These are phyloP conservation scores for Cladorhizidae sp. DNA, from an alignment of 37 sponge, comb jelly and placozoan genomes.

Conservation along the genomic window DNA sequence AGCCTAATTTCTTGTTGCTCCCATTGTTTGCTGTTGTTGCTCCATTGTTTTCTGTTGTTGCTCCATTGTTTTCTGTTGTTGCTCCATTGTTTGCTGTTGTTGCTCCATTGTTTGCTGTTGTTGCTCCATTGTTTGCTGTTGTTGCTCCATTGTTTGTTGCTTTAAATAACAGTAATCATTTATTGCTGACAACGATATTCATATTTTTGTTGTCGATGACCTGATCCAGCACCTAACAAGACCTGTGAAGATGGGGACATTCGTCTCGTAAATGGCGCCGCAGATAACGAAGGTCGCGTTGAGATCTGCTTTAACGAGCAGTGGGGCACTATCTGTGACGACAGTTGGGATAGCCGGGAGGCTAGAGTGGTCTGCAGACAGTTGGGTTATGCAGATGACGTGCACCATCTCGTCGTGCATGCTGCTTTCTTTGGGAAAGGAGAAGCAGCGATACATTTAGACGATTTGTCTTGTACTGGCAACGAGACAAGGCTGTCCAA, in stretches of 20 bases:
- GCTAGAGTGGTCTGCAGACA: constrained; percentile 10
- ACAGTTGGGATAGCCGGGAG: neutral
- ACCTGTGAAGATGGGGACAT: constrained; percentile 17
- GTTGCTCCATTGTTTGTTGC: too few relatives aligned
- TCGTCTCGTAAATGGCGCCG: neutral
- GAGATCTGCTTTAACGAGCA: constrained; percentile 3
- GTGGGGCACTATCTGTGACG: constrained; percentile 22
- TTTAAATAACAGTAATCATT: too few relatives aligned
- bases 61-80: neutral
- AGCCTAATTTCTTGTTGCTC: neutral
- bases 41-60: too few relatives aligned
- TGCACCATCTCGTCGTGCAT: neutral
- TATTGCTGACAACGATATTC: neutral
- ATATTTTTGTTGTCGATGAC: neutral
- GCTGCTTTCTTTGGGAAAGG: constrained; percentile 18
- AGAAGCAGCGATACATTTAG: constrained; percentile 12
- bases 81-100: neutral
- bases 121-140: too few relatives aligned
- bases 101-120: too few relatives aligned
- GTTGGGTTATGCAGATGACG: neutral
- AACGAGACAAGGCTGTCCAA: constrained; percentile 8
- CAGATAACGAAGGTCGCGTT: neutral
- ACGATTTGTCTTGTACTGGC: constrained; percentile 15
- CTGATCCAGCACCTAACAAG: neutral
- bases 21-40: too few relatives aligned